Evolutionary conservation across 2,888 invertebrate species (phyloP), one percentile per base, ranked within the genome.

Genomic region (Drosophila anomalata): DNA sequence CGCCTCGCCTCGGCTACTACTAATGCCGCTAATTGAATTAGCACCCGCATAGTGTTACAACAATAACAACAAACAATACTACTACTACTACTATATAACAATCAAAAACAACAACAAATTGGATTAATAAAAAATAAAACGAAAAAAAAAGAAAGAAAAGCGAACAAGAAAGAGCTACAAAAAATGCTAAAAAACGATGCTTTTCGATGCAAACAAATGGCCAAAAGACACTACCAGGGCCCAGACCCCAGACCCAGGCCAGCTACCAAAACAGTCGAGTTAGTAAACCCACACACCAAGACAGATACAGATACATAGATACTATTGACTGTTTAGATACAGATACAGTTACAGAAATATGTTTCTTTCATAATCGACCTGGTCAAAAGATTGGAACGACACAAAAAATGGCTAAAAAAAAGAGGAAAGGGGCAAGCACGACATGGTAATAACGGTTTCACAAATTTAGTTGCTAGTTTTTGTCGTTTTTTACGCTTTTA

Each of bases 1-100:
- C 44, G 47, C 59, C 54, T 44, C 46, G 47, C 59, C 54, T 44
- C 47, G 33, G 24, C 36, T 51, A 61, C 53, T 33, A 24, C 44
- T 53, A 63, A 59, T 62, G 68, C 51, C 66, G 82, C 63, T 80
- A 80, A 82, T 80, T 80, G 42, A 80, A 85, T 85, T 85, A 81
- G 73, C 75, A 77, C 61, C 73, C 63, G 50, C 60, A 33, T 47
- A 29, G 29, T 39, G 3, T 20, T 41, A 3, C 8, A 47, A 17
- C 50, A 8, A n/a, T n/a, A n/a, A 7, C 4, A 14, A 14, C 42
- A 51, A 5, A 14, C 14, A 14, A 9, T 12, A 24, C 7, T 26
- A 24, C 24, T 29, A 24, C 24, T 29, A 52, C 12, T 29, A 55
- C 17, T 17, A 26, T 14, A 29, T 17, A 26, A 22, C 33, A 56